These are phyloP conservation scores for Drosophila willistoni DNA, from an alignment of 1,140 invertebrate species.

Conservation along the genomic window DNA sequence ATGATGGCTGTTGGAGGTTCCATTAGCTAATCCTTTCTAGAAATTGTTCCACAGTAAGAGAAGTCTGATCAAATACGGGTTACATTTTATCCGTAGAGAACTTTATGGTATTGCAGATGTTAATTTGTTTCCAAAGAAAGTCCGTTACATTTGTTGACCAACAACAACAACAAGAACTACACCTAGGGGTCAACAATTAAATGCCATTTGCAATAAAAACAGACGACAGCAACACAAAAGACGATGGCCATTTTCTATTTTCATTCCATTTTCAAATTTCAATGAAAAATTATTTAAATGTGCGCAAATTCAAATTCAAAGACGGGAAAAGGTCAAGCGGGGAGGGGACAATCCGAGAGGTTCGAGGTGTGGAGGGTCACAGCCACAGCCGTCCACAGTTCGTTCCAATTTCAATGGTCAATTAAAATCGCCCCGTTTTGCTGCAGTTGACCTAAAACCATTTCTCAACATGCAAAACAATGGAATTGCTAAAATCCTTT, in stretches of 20 bases:
- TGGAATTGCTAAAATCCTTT: constrained; percentile 63
- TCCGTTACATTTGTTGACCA: constrained; percentile 57
- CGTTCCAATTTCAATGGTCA: constrained; percentile 55
- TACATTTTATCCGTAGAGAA: constrained; percentile 7
- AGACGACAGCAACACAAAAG: constrained; percentile 30
- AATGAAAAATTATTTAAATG: constrained; percentile 79
- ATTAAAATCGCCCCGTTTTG: constrained; percentile 49
- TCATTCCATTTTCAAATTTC: constrained; percentile 24
- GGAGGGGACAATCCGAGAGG: constrained; percentile 13
- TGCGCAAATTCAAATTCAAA: constrained; percentile 49
- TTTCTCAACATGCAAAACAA: constrained; percentile 77
- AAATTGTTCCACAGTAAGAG: not conserved
- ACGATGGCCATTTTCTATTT: constrained; percentile 32
- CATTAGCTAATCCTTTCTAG: constrained; percentile 62
- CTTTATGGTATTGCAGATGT: constrained; percentile 30
- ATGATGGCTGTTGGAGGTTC: constrained; percentile 43
- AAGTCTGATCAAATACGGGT: constrained; percentile 8
- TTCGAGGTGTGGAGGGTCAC: constrained; percentile 49
- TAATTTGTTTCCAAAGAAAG: constrained; percentile 24
- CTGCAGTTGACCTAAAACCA: constrained; percentile 35
- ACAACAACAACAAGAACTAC: constrained; percentile 20
- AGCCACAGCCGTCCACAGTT: constrained; percentile 35
- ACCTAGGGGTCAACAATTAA: constrained; percentile 74
- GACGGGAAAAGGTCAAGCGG: constrained; percentile 71
- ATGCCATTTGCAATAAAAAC: constrained; percentile 75